Base-by-base conservation (phyloP, 2,113 vertebrate species). In the Myiozetetes cayanensis region DNA sequence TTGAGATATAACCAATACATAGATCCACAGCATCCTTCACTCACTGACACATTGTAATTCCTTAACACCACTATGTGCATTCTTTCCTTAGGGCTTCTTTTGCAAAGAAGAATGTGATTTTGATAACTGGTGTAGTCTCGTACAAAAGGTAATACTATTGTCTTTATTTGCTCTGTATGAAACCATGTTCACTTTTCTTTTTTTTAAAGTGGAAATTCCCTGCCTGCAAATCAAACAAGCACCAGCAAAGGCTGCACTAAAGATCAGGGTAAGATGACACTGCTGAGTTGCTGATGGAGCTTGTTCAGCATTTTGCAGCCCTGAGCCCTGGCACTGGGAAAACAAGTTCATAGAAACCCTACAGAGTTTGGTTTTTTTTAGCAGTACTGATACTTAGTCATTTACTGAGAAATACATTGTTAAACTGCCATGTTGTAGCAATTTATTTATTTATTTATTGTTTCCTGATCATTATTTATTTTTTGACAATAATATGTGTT, bases 91-190 rank as follows among this genome's bases (percentile, higher is more conserved):
- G 98, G 98, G 98, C 67, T 99, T 99, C 96, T 99, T 99, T 96
- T 99, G 98, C 97, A 98, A 98, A 98, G 98, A 98, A 96, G 98
- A 99, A 96, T 98, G 98, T 87, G 98, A 99, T 93, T 99, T 99
- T 97, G 98, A 99, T 96, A 98, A 95, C 94, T 99, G 99, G 98
- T 99, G 98, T 94, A 95, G 90, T 90, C 98, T 98, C 77, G 98
- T 99, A 93, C 98, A 99, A 92, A 98, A 99, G 98, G 98, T 99
- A 98, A 95, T 25, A 11, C 16, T 19, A 8, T 30, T 68, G 0
- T 81, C 65, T 76, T 74, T 35, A 25, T 85, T 77, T 87, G 18
- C 27, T 62, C 27, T 25, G 1, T 22, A 37, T 41, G 35, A 81
- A 73, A 43, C 50, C 7, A 9, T 4, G 6, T 39, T 6, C 14